Evolutionary conservation across 2,888 invertebrate species (phyloP), one percentile per base, ranked within the genome.

Genomic region (Urechis unicinctus): DNA sequence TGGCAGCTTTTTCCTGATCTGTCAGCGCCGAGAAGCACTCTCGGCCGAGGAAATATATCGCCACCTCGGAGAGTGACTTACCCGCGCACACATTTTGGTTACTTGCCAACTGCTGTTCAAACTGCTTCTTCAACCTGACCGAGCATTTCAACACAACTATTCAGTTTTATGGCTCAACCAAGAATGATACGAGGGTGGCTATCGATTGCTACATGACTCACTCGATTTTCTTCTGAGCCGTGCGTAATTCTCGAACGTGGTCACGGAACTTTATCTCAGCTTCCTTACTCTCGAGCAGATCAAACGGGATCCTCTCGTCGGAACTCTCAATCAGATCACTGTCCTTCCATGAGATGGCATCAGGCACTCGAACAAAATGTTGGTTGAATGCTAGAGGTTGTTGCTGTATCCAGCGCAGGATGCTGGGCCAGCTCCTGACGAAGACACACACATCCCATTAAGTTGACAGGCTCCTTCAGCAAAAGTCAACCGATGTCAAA

Each of bases 11-110:
- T 74, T 95, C 94, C 55, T 87, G 86, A 31, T 92, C 92, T 0
- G 89, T 86, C 52, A 96, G 82, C 13, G 90, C 89, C 78, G 93
- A 93, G 77, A 91, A 95, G 73, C 93, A 93, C 77, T 94, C 93
- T 43, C 93, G 84, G 0, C 94, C 95, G 88, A 93, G 89, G 73
- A 96, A 88, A 56, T 93, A 82, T 2, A 94, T 75, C 53, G 77
- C 72, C 41, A 93, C 91, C 79, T 95, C 95, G 0, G 88, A 86
- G 62, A 95, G 80, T 68, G 88, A 87, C 79, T 94, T 93, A n/a
- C 95, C 95, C 1, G 94, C 92, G 0, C 92, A 93, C 30, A 95
- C 92, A 78, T 94, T 93, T 1, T 91, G 89, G 0, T 93, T 93
- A 78, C 93, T 93, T 77, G 92, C 91, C 54, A 96, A 82, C 24